A percentile compares a stretch with the other conserved stretches of the same genome.
Conservation (phyloP, 2,113 vertebrate genomes). For the Dicaeum eximium region DNA sequence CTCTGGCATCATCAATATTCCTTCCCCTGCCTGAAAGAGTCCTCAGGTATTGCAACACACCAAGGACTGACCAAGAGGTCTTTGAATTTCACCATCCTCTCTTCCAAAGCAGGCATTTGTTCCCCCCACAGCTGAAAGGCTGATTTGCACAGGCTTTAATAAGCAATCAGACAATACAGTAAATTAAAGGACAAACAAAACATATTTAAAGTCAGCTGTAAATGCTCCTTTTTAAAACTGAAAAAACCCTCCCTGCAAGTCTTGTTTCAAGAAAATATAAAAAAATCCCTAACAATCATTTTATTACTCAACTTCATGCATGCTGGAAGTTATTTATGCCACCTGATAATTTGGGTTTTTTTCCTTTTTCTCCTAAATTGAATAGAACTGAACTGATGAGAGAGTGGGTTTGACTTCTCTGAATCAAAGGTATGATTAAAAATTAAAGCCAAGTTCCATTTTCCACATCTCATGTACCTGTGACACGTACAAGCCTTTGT, state of each 20-base stretch:
- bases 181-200: neutral
- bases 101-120: neutral
- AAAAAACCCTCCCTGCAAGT: accelerated
- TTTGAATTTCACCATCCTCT: neutral
- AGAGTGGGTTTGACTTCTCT: neutral
- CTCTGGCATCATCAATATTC: accelerated
- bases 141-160: neutral
- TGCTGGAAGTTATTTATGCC: neutral
- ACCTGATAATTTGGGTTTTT: neutral
- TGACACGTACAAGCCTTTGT: neutral
- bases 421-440: slow-evolving; percentile 26
- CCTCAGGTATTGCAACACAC: neutral
- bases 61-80: neutral
- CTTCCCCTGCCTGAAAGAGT: neutral
- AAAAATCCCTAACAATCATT: neutral
- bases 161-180: neutral
- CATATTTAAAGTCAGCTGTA: neutral
- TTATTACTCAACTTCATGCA: neutral
- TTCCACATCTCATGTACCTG: neutral
- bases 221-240: neutral
- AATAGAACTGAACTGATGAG: neutral
- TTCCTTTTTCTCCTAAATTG: neutral
- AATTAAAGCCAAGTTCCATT: neutral
- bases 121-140: neutral
- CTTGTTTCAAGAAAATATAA: neutral